Conservation (phyloP, 2,113 vertebrate species). For the Ciconia boyciana region DNA sequence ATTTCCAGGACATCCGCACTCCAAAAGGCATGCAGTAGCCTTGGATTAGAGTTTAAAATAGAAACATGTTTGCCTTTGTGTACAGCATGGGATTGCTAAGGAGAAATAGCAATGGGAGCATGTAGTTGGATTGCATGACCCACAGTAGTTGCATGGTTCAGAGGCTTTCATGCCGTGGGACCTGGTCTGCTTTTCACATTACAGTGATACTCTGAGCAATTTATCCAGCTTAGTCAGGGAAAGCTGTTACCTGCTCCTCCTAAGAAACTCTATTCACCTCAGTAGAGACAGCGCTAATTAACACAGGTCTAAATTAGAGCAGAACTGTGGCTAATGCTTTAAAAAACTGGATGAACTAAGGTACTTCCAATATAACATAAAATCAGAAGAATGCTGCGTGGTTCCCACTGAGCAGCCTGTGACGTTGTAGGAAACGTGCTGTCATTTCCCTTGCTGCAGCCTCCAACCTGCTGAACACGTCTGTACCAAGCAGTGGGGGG, state of each 20-base stretch:
- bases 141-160: background rate
- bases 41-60: constrained; percentile 35
- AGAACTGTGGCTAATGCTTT: background rate
- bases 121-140: background rate
- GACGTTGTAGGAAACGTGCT: rapidly evolving
- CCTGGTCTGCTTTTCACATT: background rate
- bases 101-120: background rate
- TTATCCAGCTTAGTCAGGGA: background rate
- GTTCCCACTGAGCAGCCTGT: rapidly evolving
- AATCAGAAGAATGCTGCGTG: rapidly evolving
- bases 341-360: rapidly evolving
- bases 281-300: background rate
- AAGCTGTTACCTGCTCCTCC: background rate
- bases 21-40: constrained; percentile 26
- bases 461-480: rapidly evolving
- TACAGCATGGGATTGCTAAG: background rate
- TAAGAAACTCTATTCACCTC: background rate
- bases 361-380: rapidly evolving
- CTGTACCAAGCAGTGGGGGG: background rate
- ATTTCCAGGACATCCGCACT: constrained; percentile 62
- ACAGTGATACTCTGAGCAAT: background rate
- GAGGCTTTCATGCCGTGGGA: background rate
- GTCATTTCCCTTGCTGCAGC: rapidly evolving
- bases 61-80: background rate
- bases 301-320: background rate